Base-by-base conservation (phyloP, 2,797 vertebrate genomes). In the Halcyon smyrnensis region DNA sequence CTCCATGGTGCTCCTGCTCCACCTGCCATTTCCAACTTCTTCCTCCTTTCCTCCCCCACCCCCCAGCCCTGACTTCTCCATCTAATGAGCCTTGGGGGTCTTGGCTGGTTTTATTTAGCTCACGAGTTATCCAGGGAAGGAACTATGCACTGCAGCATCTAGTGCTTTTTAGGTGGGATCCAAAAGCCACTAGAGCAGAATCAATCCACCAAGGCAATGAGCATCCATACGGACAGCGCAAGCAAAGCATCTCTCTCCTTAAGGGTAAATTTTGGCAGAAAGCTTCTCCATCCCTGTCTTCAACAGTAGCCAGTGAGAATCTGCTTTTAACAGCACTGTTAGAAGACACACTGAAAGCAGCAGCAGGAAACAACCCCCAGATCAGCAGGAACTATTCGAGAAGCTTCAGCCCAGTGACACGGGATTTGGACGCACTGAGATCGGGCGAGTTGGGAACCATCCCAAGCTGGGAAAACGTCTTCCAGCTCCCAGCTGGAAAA, bases 81-180 rank as follows among this genome's bases (percentile, higher is more conserved):
- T 36, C 79, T 5, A 6, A 37, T 0, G 0, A 37, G 18, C 48
- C 62, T 6, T 9, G 43, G 1, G 10, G 0, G 0, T 5, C 78
- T 50, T 5, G 27, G 41, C 46, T 9, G 54, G 27, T 3, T 68
- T 59, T 41, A 0, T 37, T 24, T 8, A 73, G 76, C 28, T 2
- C 46, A 2, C 15, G 14, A 82, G 48, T 60, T 27, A 0, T 7
- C 12, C 28, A 4, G 37, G 21, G 67, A 46, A 79, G 36, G 48
- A 6, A 59, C 11, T 6, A 0, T 0, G 17, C 32, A 70, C 64
- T 48, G 59, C 71, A 74, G 83, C 70, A 27, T 21, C 37, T 5
- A 0, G 4, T 4, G 41, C 59, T 69, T 84, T 25, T 34, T 8
- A 23, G 21, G 51, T 0, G 15, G 32, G 45, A 41, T 11, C 32